Conservation (phyloP, 2,113 vertebrate genomes). For the Thermophis baileyi region DNA sequence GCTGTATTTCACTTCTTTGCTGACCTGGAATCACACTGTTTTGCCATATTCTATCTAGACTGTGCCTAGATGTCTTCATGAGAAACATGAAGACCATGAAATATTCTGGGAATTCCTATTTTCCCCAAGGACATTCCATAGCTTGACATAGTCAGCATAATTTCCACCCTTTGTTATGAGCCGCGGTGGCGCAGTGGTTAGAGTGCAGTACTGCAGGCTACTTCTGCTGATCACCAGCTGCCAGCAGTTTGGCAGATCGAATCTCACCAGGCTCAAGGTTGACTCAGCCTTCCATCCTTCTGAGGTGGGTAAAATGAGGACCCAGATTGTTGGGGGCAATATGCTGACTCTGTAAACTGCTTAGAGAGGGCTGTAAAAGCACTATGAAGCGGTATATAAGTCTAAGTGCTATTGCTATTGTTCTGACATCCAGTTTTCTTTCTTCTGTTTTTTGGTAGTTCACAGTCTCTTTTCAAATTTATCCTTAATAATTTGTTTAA, state of each 20-base stretch:
- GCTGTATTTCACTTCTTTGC: neutral
- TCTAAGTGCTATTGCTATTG: no score
- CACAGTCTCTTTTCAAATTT: neutral
- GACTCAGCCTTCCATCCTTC: no score
- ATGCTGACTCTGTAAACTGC: no score
- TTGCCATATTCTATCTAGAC: neutral
- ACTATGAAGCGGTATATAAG: no score
- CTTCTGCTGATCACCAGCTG: no score
- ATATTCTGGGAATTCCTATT: neutral
- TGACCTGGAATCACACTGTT: neutral
- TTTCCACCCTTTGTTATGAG: neutral
- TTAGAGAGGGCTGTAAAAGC: neutral
- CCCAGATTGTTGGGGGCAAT: no score
- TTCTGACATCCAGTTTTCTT: neutral
- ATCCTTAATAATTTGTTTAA: neutral
- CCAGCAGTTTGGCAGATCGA: no score
- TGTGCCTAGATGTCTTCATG: neutral
- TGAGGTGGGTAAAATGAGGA: no score
- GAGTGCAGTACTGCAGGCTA: no score
- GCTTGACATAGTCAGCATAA: neutral
- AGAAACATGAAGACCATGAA: neutral
- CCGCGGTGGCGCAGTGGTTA: no score
- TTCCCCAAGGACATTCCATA: neutral
- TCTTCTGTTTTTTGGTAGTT: neutral
- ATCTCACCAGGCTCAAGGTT: no score